Percentiles rank a stretch among this genome's conserved stretches.
These are phyloP conservation scores for Eupeodes latifasciatus DNA, from an alignment of 2,888 invertebrate species.

Conservation along the genomic window DNA sequence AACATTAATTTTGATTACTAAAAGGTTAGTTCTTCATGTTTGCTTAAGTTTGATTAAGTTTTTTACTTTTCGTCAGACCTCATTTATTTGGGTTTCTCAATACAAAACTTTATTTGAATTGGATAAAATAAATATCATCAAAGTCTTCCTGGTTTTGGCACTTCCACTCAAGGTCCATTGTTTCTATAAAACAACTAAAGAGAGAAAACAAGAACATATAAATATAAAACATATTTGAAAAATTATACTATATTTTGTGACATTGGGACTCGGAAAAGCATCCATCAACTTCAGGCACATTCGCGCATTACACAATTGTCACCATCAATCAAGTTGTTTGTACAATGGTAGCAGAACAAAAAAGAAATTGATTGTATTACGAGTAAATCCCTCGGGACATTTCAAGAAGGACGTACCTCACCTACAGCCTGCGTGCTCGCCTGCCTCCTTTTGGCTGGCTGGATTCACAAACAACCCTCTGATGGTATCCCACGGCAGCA, in stretches of 20 bases:
- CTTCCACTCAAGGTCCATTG: background rate
- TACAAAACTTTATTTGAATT: too few species aligned
- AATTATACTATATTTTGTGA: slow-evolving; percentile 51
- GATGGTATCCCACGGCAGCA: background rate
- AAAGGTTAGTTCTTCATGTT: background rate
- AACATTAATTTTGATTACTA: too few species aligned
- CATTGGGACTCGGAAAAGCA: slow-evolving; percentile 48
- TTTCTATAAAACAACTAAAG: background rate
- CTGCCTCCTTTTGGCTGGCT: background rate
- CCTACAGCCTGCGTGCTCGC: background rate
- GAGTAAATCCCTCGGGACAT: slow-evolving; percentile 42
- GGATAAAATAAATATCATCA: too few species aligned
- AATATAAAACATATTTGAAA: background rate
- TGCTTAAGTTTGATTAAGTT: background rate
- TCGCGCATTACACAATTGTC: slow-evolving; percentile 66
- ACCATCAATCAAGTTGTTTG: slow-evolving; percentile 61
- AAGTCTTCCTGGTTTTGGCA: too few species aligned
- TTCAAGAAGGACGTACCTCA: background rate
- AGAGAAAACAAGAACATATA: background rate
- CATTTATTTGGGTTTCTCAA: too few species aligned
- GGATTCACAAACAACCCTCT: background rate
- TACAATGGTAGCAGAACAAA: slow-evolving; percentile 56
- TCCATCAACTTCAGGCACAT: slow-evolving; percentile 65
- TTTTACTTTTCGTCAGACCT: too few species aligned
- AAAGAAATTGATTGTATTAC: slow-evolving; percentile 67